Base-by-base conservation (phyloP, 2,888 invertebrate genomes). In the Parascotia fuliginaria region DNA sequence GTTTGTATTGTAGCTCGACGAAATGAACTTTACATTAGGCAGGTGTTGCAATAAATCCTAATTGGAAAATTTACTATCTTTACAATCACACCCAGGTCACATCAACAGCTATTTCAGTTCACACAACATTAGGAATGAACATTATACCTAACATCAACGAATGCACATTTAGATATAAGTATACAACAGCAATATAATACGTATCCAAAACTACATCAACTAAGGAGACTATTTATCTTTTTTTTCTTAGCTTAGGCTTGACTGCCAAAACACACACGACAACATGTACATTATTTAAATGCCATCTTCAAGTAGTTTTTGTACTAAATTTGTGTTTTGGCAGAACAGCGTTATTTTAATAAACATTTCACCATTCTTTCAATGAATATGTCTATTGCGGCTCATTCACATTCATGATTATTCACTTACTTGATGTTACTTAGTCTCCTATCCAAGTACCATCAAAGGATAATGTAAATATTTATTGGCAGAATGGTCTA, bases 71-170 rank as follows among this genome's bases (percentile, higher is more conserved):
- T 78, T 80, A 83, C 72, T 66, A 71, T 64, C 75, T 83, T 77
- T 80, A 82, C 78, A 75, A 79, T 79, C 75, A 88, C 91, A 92
- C 91, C 91, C 91, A 92, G 91, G 89, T 92, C 91, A 92, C 87
- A 91, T 90, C 91, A 90, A 85, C 87, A 86, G 80, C 73, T 65
- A 75, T 77, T 75, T 68, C 61, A 67, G 77, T 73, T 69, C 66
- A 83, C 78, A 83, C 76, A 71, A 67, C 70, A 70, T 69, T 79
- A 80, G 70, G 73, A 75, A 79, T 12, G 24, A 24, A 24, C 76
- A 77, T 49, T 51, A 63, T 70, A 79, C 74, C 65, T 76, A 65
- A 76, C 68, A 73, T 64, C 70, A 77, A 84, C 73, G 56, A 79
- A 78, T 82, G 82, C 85, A 85, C 85, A 75, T 68, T 67, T 79